A percentile compares a stretch with the other conserved stretches of the same genome.
phyloP scores from a whole-genome alignment of 2,113 vertebrate genomes.

The Thalassoma bifasciatum region DNA sequence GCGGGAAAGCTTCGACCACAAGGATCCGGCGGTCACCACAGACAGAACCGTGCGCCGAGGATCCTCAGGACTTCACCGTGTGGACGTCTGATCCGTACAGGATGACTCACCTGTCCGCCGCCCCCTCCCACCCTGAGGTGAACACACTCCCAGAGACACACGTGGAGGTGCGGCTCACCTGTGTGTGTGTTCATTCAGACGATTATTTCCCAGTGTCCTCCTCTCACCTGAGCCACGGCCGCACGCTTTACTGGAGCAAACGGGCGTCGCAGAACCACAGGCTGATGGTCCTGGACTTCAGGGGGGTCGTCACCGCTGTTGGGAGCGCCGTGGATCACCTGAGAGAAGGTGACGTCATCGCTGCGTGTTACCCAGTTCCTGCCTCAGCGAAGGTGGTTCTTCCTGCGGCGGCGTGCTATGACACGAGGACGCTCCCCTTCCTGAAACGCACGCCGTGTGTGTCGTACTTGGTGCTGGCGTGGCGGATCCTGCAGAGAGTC shows the following conservation, averaged over 20 bases:
- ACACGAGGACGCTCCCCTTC: conserved; percentile 77
- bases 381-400: conserved; percentile 78
- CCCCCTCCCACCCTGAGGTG: conserved; percentile 17
- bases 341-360: conserved; percentile 85
- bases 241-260: conserved; percentile 86
- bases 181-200: conserved; percentile 86
- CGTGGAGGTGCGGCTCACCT: conserved; percentile 82
- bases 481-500: conserved; percentile 81
- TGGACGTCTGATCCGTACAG: conserved; percentile 83
- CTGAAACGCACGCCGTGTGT: conserved; percentile 84
- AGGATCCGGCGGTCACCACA: conserved; percentile 78
- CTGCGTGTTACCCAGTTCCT: conserved; percentile 83
- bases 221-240: conserved; percentile 82
- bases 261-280: conserved; percentile 76
- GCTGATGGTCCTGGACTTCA: conserved; percentile 87
- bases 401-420: conserved; percentile 83
- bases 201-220: conserved; percentile 88
- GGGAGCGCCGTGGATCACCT: conserved; percentile 80
- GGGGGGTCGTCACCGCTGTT: conserved; percentile 82
- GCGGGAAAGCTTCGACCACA: conserved; percentile 76
- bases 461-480: conserved; percentile 86
- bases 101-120: conserved; percentile 75
- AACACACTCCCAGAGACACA: conserved; percentile 59
- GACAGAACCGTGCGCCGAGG: conserved; percentile 29
- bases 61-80: conserved; percentile 74